These are phyloP conservation scores for Drosophila vallismaia DNA, from an alignment of 2,888 invertebrate species.

Conservation along the genomic window DNA sequence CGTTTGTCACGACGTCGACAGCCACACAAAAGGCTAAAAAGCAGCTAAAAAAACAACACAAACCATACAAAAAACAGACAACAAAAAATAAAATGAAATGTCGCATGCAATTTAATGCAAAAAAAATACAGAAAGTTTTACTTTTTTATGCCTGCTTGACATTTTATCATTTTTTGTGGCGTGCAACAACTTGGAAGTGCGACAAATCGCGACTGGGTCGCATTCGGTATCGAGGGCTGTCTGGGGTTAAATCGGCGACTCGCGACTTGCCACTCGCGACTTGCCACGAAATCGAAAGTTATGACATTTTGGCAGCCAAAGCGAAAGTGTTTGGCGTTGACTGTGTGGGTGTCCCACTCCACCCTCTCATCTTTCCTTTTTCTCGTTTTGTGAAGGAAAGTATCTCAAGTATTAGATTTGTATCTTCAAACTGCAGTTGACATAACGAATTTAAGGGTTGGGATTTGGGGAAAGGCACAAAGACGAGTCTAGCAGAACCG, in stretches of 20 bases:
- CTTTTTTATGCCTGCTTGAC: conserved; percentile 48
- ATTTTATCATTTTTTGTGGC: conserved; percentile 40
- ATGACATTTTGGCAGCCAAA: conserved; percentile 70
- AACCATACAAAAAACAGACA: conserved; percentile 13
- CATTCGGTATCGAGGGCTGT: conserved; percentile 11
- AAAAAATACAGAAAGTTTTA: conserved; percentile 64
- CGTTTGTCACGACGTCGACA: conserved; percentile 64
- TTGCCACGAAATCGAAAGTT: conserved; percentile 71
- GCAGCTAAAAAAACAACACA: conserved; percentile 10
- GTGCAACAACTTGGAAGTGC: conserved; percentile 64
- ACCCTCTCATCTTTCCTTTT: not conserved
- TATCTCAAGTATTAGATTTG: conserved; percentile 42
- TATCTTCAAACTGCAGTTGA: conserved; percentile 70
- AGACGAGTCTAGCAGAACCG: not conserved
- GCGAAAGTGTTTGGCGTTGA: conserved; percentile 54
- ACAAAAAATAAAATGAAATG: conserved; percentile 49
- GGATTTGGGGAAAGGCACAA: not conserved
- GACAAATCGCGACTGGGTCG: conserved; percentile 34
- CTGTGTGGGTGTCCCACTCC: conserved; percentile 20
- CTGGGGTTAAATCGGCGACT: conserved; percentile 29
- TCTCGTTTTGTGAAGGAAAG: not conserved
- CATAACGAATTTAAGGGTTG: conserved; percentile 18
- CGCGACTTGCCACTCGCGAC: conserved; percentile 43
- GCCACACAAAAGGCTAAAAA: conserved; percentile 63
- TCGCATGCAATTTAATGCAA: conserved; percentile 72